Evolutionary conservation across 2,797 vertebrate species (phyloP).

Genomic region (Orientallactaga sibirica): DNA sequence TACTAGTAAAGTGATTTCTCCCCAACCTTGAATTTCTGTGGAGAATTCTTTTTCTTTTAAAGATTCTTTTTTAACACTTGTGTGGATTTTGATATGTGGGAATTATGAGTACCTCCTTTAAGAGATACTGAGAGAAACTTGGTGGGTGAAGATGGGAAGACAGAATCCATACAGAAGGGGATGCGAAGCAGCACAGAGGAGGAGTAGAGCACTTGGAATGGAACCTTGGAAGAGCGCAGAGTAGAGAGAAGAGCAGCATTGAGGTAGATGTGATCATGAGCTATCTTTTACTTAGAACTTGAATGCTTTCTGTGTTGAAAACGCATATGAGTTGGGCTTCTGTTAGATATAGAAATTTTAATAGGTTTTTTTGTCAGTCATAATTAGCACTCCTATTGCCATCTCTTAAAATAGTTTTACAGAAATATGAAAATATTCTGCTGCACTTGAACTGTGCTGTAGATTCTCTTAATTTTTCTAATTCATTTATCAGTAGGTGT

Average conservation of each 20-base stretch:
- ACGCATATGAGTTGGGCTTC: conserved; percentile 50
- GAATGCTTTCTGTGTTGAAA: conserved; percentile 40
- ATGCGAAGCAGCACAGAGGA: conserved; percentile 1
- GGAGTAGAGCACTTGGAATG: conserved; percentile 22
- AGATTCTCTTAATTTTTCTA: conserved; percentile 45
- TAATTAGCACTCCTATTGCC: neutral
- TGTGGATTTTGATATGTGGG: conserved; percentile 14
- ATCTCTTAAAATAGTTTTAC: conserved; percentile 6
- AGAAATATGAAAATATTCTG: conserved; percentile 40
- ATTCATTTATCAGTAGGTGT: neutral
- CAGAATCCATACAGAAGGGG: neutral
- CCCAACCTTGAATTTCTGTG: neutral
- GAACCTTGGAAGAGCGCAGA: conserved; percentile 1
- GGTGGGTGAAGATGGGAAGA: neutral
- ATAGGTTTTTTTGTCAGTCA: no score
- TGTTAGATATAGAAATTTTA: neutral
- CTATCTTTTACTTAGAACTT: conserved; percentile 49
- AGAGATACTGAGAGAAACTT: neutral
- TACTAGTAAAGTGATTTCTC: conserved; percentile 21
- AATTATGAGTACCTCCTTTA: conserved; percentile 28
- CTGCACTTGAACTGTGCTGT: conserved; percentile 25
- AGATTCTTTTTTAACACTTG: neutral
- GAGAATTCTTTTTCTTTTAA: conserved; percentile 30
- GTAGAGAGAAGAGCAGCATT: conserved; percentile 6
- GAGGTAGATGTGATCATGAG: conserved; percentile 20